Evolutionary conservation across 2,113 vertebrate species (phyloP), one percentile per base, ranked within the genome.

Genomic region (Pollimyrus isidori): DNA sequence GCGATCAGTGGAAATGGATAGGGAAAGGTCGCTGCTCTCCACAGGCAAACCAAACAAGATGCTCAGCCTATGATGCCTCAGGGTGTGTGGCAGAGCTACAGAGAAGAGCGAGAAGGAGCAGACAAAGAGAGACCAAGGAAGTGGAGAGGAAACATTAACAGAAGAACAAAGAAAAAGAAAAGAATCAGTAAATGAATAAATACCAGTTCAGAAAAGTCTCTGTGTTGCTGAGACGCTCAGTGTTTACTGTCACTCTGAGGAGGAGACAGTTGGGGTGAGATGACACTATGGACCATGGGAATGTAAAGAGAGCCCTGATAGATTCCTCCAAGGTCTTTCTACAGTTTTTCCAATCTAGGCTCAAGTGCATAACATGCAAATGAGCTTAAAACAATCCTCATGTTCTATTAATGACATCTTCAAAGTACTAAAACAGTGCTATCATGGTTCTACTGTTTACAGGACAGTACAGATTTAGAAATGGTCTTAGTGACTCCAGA

Each of bases 201-300:
- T 96, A 96, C 95, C 95, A 95, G 95, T 96, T 94, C 93, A 96
- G 95, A 96, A 95, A 96, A 93, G 94, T 94, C 93, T 96, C 95
- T 91, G 95, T 92, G 93, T 94, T 92, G 94, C 93, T 94, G 94
- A 96, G 95, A 95, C 91, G 94, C 93, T 95, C 95, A 95, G 95
- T 95, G 95, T 95, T 94, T 95, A 96, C 95, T 94, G 96, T 96
- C 93, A 95, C 94, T 93, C 96, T 96, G 95, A 96, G 95, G 95
- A 96, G 95, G 94, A 96, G 96, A 96, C 94, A 96, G 93, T 93
- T 94, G 91, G 94, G 92, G 92, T 88, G 92, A 89, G 90, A 73
- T 89, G 91, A 91, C 88, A 91, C 89, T 89, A 62, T 73, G 90
- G 87, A 87, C 88, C 88, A 19, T 69, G 73, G 46, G n/a, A 80